phyloP scores from a whole-genome alignment of 2,888 invertebrate species.

The Pocota personata region DNA sequence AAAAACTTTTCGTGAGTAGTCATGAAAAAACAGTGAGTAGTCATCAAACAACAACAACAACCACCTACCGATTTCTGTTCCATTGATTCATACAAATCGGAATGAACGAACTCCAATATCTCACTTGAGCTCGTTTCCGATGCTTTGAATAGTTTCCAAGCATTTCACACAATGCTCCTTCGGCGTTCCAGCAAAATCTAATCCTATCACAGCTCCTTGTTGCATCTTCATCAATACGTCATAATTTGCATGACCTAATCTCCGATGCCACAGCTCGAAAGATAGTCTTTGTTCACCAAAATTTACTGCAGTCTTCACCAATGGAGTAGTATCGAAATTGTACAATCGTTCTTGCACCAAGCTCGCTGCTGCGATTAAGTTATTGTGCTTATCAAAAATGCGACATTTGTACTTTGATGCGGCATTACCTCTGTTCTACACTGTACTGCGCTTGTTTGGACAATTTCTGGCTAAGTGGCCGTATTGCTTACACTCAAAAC shows the following conservation, averaged over 20 bases:
- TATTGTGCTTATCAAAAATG: too few species aligned
- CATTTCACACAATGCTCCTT: constrained; percentile 6
- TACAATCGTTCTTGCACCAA: background rate
- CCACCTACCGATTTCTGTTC: background rate
- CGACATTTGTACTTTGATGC: background rate
- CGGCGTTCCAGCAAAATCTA: too few species aligned
- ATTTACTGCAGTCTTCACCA: too few species aligned
- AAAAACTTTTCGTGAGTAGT: background rate
- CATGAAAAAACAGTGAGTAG: constrained; percentile 17
- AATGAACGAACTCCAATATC: constrained; percentile 23
- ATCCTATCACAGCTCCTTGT: too few species aligned
- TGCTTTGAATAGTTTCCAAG: constrained; percentile 5
- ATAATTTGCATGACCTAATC: too few species aligned
- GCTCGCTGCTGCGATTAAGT: background rate
- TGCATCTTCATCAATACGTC: too few species aligned
- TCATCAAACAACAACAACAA: constrained; percentile 1
- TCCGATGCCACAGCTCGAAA: too few species aligned
- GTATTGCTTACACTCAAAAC: too few species aligned
- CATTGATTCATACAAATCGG: constrained; percentile 15
- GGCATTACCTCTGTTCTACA: background rate
- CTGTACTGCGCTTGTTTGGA: background rate
- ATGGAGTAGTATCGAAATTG: too few species aligned
- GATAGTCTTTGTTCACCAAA: too few species aligned
- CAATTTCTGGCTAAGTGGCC: background rate
- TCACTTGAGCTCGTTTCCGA: background rate